Conservation (phyloP, 2,888 invertebrate genomes). For the Clostera curtula region DNA sequence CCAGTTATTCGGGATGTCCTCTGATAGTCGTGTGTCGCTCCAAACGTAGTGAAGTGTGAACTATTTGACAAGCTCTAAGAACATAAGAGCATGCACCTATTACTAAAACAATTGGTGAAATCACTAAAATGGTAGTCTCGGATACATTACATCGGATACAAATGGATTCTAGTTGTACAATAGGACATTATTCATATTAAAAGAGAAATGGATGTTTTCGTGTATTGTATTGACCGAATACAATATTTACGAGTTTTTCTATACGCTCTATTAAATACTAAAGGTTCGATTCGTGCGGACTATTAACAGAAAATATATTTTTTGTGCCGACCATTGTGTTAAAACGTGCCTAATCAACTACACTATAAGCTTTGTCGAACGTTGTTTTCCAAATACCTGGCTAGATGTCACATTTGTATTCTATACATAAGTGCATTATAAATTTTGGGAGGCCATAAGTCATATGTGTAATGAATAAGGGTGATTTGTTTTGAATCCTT, state of each 20-base stretch:
- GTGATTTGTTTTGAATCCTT: conserved; percentile 74
- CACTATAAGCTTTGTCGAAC: conserved; percentile 39
- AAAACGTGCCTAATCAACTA: conserved; percentile 67
- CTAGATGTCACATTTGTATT: conserved; percentile 48
- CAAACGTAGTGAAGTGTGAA: too few relatives aligned
- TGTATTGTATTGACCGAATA: conserved; percentile 20
- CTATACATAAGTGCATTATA: conserved; percentile 62
- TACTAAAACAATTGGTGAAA: too few relatives aligned
- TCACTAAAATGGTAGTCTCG: too few relatives aligned
- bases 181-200: not conserved
- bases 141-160: too few relatives aligned
- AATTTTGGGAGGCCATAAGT: conserved; percentile 61
- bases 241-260: conserved; percentile 19
- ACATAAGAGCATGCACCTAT: too few relatives aligned
- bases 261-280: conserved; percentile 34
- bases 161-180: not conserved
- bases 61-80: too few relatives aligned
- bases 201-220: conserved; percentile 16
- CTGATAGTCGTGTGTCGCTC: too few relatives aligned
- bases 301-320: conserved; percentile 27
- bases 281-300: conserved; percentile 23
- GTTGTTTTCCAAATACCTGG: conserved; percentile 43
- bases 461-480: conserved; percentile 75
- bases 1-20: too few relatives aligned
- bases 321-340: conserved; percentile 31